Evolutionary conservation across 2,888 invertebrate species (phyloP).

Genomic region (Tachystola acroxantha): DNA sequence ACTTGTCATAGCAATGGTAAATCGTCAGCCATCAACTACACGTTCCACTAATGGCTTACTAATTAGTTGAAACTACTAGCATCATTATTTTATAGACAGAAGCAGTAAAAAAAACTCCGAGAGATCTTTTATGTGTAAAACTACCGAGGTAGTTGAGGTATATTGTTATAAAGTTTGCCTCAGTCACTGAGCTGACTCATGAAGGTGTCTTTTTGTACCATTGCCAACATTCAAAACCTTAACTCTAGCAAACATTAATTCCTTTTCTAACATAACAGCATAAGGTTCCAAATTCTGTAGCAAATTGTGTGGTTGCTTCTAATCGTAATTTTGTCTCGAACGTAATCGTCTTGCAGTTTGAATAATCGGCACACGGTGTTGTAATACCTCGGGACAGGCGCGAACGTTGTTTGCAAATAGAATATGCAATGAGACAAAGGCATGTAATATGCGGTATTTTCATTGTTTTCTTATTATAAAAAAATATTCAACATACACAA

Average conservation of each 20-base stretch:
- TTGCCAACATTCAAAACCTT: constrained; percentile 29
- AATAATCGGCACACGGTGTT: constrained; percentile 54
- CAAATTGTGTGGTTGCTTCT: constrained; percentile 15
- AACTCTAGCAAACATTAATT: constrained; percentile 13
- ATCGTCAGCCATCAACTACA: too few relatives aligned
- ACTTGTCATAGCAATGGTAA: background rate
- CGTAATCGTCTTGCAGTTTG: constrained; percentile 56
- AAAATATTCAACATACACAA: too few relatives aligned
- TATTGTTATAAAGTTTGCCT: background rate
- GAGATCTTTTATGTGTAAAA: too few relatives aligned
- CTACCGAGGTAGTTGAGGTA: background rate
- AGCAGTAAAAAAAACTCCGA: too few relatives aligned
- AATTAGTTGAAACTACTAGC: too few relatives aligned
- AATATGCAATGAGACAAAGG: constrained; percentile 35
- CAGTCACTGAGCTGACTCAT: constrained; percentile 47
- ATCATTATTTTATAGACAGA: too few relatives aligned
- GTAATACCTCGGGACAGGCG: constrained; percentile 34
- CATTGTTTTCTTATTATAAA: too few relatives aligned
- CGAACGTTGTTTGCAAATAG: constrained; percentile 49
- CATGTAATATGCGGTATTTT: constrained; percentile 19
- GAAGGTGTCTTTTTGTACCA: constrained; percentile 45
- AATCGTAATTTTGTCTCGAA: constrained; percentile 33
- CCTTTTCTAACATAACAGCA: constrained; percentile 19
- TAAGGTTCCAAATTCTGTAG: constrained; percentile 32
- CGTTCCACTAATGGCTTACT: too few relatives aligned